Evolutionary conservation across 1,140 invertebrate species (phyloP), one percentile per base, ranked within the genome.

Genomic region (Halesus radiatus): DNA sequence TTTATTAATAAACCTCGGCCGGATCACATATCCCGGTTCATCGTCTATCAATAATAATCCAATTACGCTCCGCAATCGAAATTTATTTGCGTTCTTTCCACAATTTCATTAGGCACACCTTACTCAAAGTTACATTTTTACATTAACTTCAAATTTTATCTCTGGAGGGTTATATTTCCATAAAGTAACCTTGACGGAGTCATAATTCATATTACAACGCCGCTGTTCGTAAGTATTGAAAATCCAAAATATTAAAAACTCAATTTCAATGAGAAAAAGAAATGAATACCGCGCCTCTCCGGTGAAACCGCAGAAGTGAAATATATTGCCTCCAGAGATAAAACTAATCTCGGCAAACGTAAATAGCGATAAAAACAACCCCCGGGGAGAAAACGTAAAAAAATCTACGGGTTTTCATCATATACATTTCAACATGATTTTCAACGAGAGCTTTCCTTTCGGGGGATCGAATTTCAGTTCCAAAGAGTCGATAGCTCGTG

Each of bases 401-500:
- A 58, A 75, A 26, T 32, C n/a, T 32, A 18, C 53, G 7, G 54
- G 26, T 56, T 56, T 75, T 15, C 23, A 56, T 75, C 22, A 58
- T 75, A 75, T 32, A 54, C 72, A 29, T 58, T 58, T 58, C 45
- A 13, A n/a, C 29, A 26, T 72, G 68, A 45, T 60, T 78, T 68
- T 68, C 29, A 13, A 0, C 7, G 37, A 0, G 10, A 22, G 45
- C 72, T 77, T 58, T 68, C 20, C 68, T 64, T 78, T 81, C 70
- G 26, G 22, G 6, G 37, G 80, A 76, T 64, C 80, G 37, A 23
- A 72, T 66, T 62, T 52, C 75, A 26, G 18, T 50, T 77, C 72
- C 79, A 79, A 82, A 72, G 62, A 79, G 76, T 72, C 73, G 53
- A 50, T 72, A 26, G 70, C 15, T 64, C 18, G 52, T 22, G 76